These are phyloP conservation scores for Calephelis virginiensis DNA, from an alignment of 1,140 invertebrate species.

Conservation along the genomic window DNA sequence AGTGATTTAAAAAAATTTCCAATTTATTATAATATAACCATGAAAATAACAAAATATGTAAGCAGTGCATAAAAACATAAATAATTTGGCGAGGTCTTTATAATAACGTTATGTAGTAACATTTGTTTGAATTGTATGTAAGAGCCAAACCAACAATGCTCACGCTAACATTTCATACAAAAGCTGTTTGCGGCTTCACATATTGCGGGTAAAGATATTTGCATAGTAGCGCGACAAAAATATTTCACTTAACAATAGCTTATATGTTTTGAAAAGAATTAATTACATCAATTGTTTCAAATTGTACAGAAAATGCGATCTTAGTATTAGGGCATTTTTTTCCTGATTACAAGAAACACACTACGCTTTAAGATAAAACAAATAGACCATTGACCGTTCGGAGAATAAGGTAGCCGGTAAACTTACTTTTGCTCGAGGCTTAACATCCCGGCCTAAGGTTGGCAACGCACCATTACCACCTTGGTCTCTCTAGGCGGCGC, in stretches of 20 bases:
- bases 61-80: not conserved
- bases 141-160: constrained; percentile 16
- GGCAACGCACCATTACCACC: too few relatives aligned
- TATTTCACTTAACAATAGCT: constrained; percentile 2
- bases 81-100: not conserved
- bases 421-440: too few relatives aligned
- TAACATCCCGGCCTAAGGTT: too few relatives aligned
- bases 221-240: constrained; percentile 2
- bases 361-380: too few relatives aligned
- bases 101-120: not conserved
- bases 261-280: not conserved
- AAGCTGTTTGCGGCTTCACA: constrained; percentile 8
- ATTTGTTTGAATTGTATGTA: constrained; percentile 1
- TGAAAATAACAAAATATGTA: not conserved
- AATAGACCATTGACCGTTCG: too few relatives aligned
- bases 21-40: too few relatives aligned
- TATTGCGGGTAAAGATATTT: constrained; percentile 9
- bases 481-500: too few relatives aligned
- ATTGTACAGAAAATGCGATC: too few relatives aligned
- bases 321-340: too few relatives aligned
- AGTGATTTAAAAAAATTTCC: too few relatives aligned
- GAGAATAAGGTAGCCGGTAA: too few relatives aligned
- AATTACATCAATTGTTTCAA: not conserved
- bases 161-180: constrained; percentile 8
- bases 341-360: too few relatives aligned